Percentiles rank a stretch among this genome's conserved stretches.
These are phyloP conservation scores for Galeruca laticollis DNA, from an alignment of 2,888 invertebrate species.

Conservation along the genomic window DNA sequence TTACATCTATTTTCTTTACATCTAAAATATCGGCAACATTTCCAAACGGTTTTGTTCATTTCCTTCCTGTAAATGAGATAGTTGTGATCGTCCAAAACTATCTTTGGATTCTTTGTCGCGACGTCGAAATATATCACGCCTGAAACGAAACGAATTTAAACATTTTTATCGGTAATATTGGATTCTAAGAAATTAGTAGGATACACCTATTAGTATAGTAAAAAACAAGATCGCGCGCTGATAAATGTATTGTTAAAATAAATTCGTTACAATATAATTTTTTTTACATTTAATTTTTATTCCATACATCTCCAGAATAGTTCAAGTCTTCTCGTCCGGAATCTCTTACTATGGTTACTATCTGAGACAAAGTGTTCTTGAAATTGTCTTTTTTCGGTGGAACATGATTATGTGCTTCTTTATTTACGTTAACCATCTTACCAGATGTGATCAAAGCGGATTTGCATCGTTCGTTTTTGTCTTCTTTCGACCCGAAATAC, in stretches of 20 bases:
- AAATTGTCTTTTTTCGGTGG: conserved; percentile 28
- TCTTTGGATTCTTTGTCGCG: conserved; percentile 58
- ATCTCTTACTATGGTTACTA: conserved; percentile 42
- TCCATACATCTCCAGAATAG: no score
- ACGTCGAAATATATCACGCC: conserved; percentile 56
- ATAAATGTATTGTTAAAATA: no score
- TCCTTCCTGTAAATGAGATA: conserved; percentile 56
- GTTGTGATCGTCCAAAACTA: conserved; percentile 55
- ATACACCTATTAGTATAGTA: no score
- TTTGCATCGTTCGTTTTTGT: conserved; percentile 51
- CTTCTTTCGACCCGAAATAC: conserved; percentile 52
- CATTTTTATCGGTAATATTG: no score
- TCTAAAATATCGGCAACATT: conserved; percentile 55
- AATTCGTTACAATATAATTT: no score
- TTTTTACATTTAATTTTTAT: no score
- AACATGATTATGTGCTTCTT: conserved; percentile 52
- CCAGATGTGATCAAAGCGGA: conserved; percentile 54
- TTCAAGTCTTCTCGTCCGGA: no score
- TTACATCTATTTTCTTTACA: conserved; percentile 55
- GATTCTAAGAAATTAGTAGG: no score
- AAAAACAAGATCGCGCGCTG: no score
- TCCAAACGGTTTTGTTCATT: conserved; percentile 55
- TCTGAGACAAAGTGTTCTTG: conserved; percentile 31
- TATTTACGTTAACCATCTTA: conserved; percentile 51
- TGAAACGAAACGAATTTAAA: conserved; percentile 44